Conservation (phyloP, 1,140 invertebrate genomes). For the Mesaphorura yosii region DNA sequence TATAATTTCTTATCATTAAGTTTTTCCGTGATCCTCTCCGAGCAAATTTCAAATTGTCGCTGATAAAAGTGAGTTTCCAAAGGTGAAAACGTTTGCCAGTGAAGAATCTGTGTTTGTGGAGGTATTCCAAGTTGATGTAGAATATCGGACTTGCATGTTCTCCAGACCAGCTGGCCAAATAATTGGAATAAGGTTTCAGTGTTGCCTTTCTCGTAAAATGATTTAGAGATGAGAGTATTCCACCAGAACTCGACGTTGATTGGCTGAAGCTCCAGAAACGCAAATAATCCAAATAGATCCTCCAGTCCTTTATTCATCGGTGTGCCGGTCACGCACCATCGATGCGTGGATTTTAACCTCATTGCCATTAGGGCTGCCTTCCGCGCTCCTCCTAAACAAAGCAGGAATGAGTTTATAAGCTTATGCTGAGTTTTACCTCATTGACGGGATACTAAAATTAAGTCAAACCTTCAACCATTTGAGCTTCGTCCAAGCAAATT, state of each 20-base stretch:
- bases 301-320: constrained; percentile 52
- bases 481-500: constrained; percentile 67
- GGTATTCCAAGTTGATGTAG: constrained; percentile 43
- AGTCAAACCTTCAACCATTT: constrained; percentile 72
- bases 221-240: constrained; percentile 44
- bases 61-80: constrained; percentile 50
- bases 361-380: constrained; percentile 52
- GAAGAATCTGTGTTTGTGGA: constrained; percentile 38
- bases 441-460: too few relatives aligned
- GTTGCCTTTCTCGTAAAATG: constrained; percentile 37
- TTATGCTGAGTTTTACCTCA: too few relatives aligned
- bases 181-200: constrained; percentile 15
- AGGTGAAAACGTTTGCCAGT: constrained; percentile 47
- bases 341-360: constrained; percentile 46
- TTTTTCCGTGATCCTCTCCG: too few relatives aligned
- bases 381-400: constrained; percentile 42
- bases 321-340: constrained; percentile 69
- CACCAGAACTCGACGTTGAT: constrained; percentile 46
- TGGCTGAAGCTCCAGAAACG: constrained; percentile 54
- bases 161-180: constrained; percentile 50
- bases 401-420: too few relatives aligned
- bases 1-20: too few relatives aligned
- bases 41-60: constrained; percentile 40
- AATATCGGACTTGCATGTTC: constrained; percentile 54
- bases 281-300: constrained; percentile 57